Evolutionary conservation across 2,888 invertebrate species (phyloP).

Genomic region (Epicampocera succincta): DNA sequence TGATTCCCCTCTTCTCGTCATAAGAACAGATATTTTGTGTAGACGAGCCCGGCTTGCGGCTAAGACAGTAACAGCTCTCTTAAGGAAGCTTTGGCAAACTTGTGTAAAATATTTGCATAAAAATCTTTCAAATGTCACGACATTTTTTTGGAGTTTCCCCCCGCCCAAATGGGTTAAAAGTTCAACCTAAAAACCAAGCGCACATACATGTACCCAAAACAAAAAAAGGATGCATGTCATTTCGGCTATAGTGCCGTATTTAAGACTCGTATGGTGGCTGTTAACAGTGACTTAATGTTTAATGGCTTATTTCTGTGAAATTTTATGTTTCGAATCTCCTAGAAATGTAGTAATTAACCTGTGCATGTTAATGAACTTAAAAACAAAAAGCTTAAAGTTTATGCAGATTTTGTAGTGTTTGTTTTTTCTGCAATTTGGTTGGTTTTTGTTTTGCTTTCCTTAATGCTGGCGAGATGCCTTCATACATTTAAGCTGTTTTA

Average conservation of each 20-base stretch:
- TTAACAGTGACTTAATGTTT: slow-evolving; percentile 68
- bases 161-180: slow-evolving; percentile 41
- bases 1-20: too few species aligned
- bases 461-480: slow-evolving; percentile 5
- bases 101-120: too few species aligned
- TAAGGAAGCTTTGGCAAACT: too few species aligned
- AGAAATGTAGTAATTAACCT: slow-evolving; percentile 80
- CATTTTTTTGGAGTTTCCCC: too few species aligned
- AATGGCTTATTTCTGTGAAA: slow-evolving; percentile 78
- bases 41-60: too few species aligned
- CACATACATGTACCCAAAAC: slow-evolving; percentile 33
- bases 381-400: slow-evolving; percentile 42
- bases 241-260: slow-evolving; percentile 50
- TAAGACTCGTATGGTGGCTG: slow-evolving; percentile 8
- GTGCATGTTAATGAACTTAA: slow-evolving; percentile 74
- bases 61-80: too few species aligned
- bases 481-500: neutral
- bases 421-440: slow-evolving; percentile 16
- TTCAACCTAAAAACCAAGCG: slow-evolving; percentile 30
- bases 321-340: slow-evolving; percentile 67
- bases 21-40: too few species aligned
- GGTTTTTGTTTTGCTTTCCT: neutral
- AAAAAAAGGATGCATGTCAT: slow-evolving; percentile 64
- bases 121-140: too few species aligned
- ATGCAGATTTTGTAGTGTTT: slow-evolving; percentile 65